A percentile compares a stretch with the other conserved stretches of the same genome.
phyloP scores from a whole-genome alignment of 2,797 vertebrate species.

The Phoebastria nigripes region DNA sequence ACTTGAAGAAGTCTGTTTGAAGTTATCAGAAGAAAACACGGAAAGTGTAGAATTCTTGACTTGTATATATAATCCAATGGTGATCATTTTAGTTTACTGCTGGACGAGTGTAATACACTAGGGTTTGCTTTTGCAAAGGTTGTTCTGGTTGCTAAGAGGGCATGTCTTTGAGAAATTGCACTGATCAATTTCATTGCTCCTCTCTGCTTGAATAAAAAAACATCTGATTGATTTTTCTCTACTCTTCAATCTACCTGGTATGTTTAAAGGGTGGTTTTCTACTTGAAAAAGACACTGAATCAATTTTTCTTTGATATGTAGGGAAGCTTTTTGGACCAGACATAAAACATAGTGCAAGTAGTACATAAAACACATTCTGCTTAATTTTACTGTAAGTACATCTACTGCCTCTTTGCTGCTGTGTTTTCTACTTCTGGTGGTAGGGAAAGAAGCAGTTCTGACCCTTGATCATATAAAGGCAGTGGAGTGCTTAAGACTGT shows the following conservation, averaged over 20 bases:
- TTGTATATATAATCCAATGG: background rate
- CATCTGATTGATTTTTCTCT: slow-evolving; percentile 17
- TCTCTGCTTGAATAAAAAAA: background rate
- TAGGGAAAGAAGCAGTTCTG: background rate
- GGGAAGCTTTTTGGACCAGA: background rate
- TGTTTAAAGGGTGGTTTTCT: background rate
- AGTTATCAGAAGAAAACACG: background rate
- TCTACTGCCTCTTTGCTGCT: background rate
- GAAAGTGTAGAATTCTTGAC: background rate
- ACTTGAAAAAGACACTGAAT: background rate
- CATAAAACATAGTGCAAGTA: background rate
- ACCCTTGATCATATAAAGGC: background rate
- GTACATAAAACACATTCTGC: background rate
- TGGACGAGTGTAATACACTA: background rate
- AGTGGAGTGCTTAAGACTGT: background rate
- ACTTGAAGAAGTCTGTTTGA: background rate
- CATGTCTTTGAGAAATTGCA: background rate
- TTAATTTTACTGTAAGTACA: background rate
- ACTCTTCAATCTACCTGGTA: background rate
- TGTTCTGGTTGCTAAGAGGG: background rate
- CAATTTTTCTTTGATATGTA: background rate
- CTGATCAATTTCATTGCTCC: background rate
- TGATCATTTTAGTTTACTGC: background rate
- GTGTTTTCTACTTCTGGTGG: background rate
- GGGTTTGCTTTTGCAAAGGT: background rate